Base-by-base conservation (phyloP, 2,888 invertebrate genomes). In the Ophraella communa region DNA sequence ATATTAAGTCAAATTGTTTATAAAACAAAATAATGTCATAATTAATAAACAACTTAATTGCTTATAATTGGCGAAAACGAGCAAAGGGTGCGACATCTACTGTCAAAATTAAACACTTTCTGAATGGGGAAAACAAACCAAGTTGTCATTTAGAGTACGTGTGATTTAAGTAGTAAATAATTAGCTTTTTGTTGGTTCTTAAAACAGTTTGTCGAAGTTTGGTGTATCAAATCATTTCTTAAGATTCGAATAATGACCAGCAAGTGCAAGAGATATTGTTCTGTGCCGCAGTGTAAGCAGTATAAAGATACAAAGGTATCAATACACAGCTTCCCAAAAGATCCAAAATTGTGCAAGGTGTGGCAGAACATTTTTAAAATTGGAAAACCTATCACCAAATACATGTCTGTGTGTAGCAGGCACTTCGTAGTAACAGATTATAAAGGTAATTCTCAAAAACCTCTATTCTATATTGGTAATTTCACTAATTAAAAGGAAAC, bases 381-480 rank as follows among this genome's bases (percentile, higher is more conserved):
- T 20, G 56, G 55, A 18, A 55, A 55, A 44, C 44, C 42, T 55
- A 44, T 55, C 14, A 11, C 44, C 30, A 56, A 44, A 56, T 56
- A 56, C 44, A 56, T 27, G 56, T 55, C 42, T 44, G 56, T 56
- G 56, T 56, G 56, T 56, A 56, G 56, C 45, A 56, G 42, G 44
- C 45, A 56, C 44, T 56, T 56, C 30, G 7, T 56, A 44, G 14
- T 27, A 27, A 56, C 57, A 57, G 30, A 57, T 20, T 57, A 27
- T 45, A 57, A 57, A 57, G 45, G 47, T 57, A 57, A 57, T 57
- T 57, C 5, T 55, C 55, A 55, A 39, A 33, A 33, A 33, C 11
- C 10, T 33, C 33, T 33, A 33, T 3, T 4, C 11, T 33, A 33
- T 33, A 33, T 33, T 33, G 33, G 33, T 27, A 5, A 55, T 55